Base-by-base conservation (phyloP, 2,888 invertebrate species). In the Orthosia gothica region DNA sequence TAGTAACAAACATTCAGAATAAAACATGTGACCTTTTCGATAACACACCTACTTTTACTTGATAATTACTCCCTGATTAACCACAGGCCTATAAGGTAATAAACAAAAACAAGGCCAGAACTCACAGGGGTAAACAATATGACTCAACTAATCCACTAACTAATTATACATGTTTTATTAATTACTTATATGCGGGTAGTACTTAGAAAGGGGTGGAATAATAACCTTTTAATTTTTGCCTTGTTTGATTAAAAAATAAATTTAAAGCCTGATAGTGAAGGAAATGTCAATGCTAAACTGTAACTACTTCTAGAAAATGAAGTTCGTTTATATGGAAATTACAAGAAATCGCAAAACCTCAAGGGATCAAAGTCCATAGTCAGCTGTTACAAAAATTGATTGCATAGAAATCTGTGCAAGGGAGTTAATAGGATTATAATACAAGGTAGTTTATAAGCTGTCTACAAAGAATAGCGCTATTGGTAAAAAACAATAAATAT, bases 51-150 rank as follows among this genome's bases (percentile, higher is more conserved):
- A 40, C 20, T 47, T 70, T 32, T 23, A 16, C 11, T 63, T 55
- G 47, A 78, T 78, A 74, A 75, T 79, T 69, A 71, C 69, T 71
- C 68, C 70, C 70, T 50, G 40, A 62, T 64, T 65, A 70, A 55
- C 52, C 18, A 69, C 3, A 63, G 47, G 70, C 70, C 55, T 79
- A 64, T 54, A 54, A 23, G 55, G 74, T 45, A 50, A 79, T 74
- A 82, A 74, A 78, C 45, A 79, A 70, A 65, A 77, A 77, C 64
- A 65, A 74, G 67, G 72, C 40, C 70, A 55, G 70, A 49, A 68
- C 47, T n/a, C 79, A 63, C 79, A 69, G 63, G 74, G 81, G 76
- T 74, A 75, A 75, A 76, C 71, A 74, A 73, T 71, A 74, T 85
- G 81, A 82, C 66, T 79, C 61, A 74, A 26, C 61, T 68, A 81